A percentile compares a stretch with the other conserved stretches of the same genome.
Evolutionary conservation across 2,888 invertebrate genomes (phyloP).

Genomic region (Agrotis clavis): DNA sequence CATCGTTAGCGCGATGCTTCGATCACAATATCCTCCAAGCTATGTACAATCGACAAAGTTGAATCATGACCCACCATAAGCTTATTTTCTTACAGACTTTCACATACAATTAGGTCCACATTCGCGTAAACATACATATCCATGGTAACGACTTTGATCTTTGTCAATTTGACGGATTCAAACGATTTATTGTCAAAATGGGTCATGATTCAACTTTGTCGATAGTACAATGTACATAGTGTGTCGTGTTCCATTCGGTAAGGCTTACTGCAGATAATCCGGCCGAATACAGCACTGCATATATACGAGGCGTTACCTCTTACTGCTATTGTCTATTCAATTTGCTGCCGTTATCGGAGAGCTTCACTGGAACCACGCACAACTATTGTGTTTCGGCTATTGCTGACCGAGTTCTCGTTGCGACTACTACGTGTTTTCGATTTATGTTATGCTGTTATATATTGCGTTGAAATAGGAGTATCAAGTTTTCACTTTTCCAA

Average conservation of each 20-base stretch:
- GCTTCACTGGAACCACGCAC: constrained; percentile 12
- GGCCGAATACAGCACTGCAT: constrained; percentile 18
- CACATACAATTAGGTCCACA: no score
- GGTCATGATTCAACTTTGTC: no score
- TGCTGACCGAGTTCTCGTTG: constrained; percentile 6
- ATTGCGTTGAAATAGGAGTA: neutral
- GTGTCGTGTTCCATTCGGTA: constrained; percentile 28
- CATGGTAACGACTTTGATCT: no score
- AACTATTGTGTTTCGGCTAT: constrained; percentile 18
- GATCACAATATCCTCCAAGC: constrained; percentile 20
- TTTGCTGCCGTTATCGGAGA: constrained; percentile 14
- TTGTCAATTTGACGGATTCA: no score
- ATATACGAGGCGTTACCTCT: constrained; percentile 8
- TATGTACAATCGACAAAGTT: no score
- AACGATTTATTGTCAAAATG: no score
- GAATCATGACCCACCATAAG: no score
- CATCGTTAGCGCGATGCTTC: constrained; percentile 29
- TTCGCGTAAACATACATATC: no score
- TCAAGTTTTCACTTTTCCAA: neutral
- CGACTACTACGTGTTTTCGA: neutral
- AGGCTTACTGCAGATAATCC: constrained; percentile 53
- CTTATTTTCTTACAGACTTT: no score
- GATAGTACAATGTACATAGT: constrained; percentile 1
- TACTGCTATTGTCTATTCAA: constrained; percentile 43
- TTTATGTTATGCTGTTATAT: neutral